Evolutionary conservation across 2,113 vertebrate genomes (phyloP).

Genomic region (Copsychus sechellarum): DNA sequence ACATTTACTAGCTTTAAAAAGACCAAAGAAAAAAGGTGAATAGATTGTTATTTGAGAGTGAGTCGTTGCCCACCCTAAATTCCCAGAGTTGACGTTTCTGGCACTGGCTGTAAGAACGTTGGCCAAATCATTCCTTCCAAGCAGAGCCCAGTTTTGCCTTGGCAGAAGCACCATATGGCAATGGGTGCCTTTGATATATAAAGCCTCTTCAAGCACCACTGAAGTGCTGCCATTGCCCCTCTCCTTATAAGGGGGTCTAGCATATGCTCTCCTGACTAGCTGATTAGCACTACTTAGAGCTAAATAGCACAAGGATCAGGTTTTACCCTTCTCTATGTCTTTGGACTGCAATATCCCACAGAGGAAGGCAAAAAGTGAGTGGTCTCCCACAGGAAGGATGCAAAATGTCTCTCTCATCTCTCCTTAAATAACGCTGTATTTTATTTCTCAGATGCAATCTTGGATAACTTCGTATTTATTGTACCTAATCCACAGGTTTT

Average conservation of each 20-base stretch:
- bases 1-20: neutral
- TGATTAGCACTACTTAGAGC: conserved; percentile 44
- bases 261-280: conserved; percentile 40
- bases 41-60: conserved; percentile 32
- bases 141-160: conserved; percentile 8
- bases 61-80: conserved; percentile 30
- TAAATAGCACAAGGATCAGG: neutral
- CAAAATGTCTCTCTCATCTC: neutral
- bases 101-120: neutral
- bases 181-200: conserved; percentile 30
- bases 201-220: conserved; percentile 38
- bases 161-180: conserved; percentile 42
- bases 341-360: neutral
- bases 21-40: conserved; percentile 28
- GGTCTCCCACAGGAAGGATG: neutral
- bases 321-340: neutral
- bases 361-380: neutral
- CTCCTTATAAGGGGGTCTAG: conserved; percentile 35
- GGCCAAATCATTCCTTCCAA: conserved; percentile 39
- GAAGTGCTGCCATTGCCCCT: conserved; percentile 53
- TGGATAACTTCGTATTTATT: neutral
- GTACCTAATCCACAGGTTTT: neutral
- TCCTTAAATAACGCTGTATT: neutral
- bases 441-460: neutral
- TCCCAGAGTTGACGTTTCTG: conserved; percentile 35